phyloP scores from a whole-genome alignment of 53 echinoderm and acorn worm species.

The Actinopyga echinites region DNA sequence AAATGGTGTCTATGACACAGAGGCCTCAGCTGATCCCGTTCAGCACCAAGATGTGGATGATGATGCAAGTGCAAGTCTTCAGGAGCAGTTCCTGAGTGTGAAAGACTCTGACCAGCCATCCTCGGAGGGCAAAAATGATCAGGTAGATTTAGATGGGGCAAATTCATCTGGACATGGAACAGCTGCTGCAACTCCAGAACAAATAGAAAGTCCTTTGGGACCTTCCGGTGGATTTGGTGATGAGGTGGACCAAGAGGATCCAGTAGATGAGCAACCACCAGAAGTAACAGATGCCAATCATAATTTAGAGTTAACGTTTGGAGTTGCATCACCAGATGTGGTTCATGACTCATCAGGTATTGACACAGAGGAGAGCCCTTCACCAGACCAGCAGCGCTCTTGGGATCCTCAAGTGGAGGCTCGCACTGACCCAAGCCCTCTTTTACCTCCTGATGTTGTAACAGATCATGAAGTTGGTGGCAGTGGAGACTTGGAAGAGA shows the following conservation, averaged over 20 bases:
- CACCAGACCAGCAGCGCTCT: conserved; percentile 71
- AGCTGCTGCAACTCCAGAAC: conserved; percentile 55
- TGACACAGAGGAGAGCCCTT: conserved; percentile 66
- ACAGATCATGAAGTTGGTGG: conserved; percentile 56
- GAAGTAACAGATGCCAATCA: conserved; percentile 16
- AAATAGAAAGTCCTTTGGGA: conserved; percentile 42
- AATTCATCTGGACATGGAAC: conserved; percentile 62
- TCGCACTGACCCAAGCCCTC: conserved; percentile 33
- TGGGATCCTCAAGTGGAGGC: conserved; percentile 86
- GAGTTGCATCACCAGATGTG: conserved; percentile 55
- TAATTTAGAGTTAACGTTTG: conserved; percentile 1
- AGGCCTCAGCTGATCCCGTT: conserved; percentile 19
- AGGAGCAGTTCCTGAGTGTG: conserved; percentile 31
- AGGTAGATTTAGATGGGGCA: conserved; percentile 26
- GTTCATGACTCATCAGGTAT: conserved; percentile 69
- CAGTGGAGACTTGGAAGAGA: not conserved
- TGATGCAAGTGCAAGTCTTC: conserved; percentile 17
- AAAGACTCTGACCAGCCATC: conserved; percentile 43
- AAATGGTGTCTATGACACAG: conserved; percentile 37
- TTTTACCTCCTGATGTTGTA: conserved; percentile 54
- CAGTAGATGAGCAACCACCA: conserved; percentile 3
- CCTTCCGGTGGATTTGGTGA: conserved; percentile 31
- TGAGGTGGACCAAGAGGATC: not conserved
- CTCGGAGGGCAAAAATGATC: conserved; percentile 5
- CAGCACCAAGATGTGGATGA: conserved; percentile 2